phyloP scores from a whole-genome alignment of 1,140 invertebrate genomes.

The Chlorops oryzae region DNA sequence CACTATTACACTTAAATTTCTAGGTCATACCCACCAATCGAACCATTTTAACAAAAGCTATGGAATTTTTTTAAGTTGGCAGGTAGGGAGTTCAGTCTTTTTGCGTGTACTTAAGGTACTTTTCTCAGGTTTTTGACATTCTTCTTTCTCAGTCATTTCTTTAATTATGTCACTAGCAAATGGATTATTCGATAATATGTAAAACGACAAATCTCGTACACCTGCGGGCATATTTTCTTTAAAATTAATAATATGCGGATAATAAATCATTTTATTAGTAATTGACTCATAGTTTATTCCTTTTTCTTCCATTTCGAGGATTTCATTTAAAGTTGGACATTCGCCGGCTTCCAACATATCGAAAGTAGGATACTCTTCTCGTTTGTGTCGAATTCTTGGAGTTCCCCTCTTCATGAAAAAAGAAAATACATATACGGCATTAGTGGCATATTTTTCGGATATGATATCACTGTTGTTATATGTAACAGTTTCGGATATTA shows the following conservation, averaged over 20 bases:
- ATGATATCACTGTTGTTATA: conserved; percentile 4
- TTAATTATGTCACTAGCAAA: no score
- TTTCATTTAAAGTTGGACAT: conserved; percentile 16
- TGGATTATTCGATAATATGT: conserved; percentile 13
- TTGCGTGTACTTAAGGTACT: no score
- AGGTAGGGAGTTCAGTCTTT: no score
- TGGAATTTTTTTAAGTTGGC: no score
- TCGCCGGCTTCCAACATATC: conserved; percentile 18
- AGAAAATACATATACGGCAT: conserved; percentile 2
- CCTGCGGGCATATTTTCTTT: conserved; percentile 8
- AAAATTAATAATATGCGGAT: conserved; percentile 6
- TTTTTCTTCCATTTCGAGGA: conserved; percentile 8
- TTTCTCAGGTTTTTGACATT: no score
- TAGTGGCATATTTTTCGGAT: conserved; percentile 9
- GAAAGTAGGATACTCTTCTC: conserved; percentile 8
- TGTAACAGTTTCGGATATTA: background rate
- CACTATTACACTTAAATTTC: no score
- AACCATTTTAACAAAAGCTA: no score
- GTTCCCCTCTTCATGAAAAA: no score
- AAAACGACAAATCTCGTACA: conserved; percentile 10
- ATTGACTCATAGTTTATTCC: conserved; percentile 17
- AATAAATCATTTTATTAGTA: conserved; percentile 10
- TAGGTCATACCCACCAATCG: no score
- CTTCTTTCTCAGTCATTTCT: no score
- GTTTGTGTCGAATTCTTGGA: no score